Percentiles rank a stretch among this genome's conserved stretches.
These are phyloP conservation scores for Athene cunicularia DNA, from an alignment of 2,113 vertebrate species.

Conservation along the genomic window DNA sequence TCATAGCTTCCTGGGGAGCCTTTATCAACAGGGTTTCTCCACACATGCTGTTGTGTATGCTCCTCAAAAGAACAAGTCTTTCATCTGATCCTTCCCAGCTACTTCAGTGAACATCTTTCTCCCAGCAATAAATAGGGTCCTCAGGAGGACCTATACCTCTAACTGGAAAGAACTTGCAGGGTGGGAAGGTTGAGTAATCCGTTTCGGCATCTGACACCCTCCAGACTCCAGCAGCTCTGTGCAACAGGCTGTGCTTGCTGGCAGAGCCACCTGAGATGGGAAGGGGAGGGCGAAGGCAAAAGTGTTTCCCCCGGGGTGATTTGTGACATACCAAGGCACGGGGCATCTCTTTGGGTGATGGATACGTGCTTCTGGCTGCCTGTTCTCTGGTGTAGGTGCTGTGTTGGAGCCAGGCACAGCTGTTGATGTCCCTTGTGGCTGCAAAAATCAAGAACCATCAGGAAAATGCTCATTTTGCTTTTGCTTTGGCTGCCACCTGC, in stretches of 20 bases:
- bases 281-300: not conserved
- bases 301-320: not conserved
- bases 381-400: not conserved
- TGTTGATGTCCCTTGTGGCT: not conserved
- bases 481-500: not conserved
- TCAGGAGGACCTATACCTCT: not conserved
- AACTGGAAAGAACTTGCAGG: not conserved
- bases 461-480: not conserved
- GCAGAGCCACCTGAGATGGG: not conserved
- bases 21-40: not conserved
- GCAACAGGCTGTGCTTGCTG: not conserved
- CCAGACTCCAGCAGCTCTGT: not conserved
- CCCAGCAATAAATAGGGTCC: not conserved
- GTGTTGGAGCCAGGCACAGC: not conserved
- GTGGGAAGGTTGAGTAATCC: not conserved
- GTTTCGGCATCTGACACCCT: not conserved
- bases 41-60: fast-evolving
- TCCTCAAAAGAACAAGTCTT: not conserved
- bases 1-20: not conserved
- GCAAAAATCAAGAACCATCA: not conserved
- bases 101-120: not conserved
- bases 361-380: not conserved
- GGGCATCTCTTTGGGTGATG: fast-evolving
- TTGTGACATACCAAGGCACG: not conserved
- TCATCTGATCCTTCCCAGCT: not conserved